These are phyloP conservation scores for Dysmachus trigonus DNA, from an alignment of 2,888 invertebrate species.

Conservation along the genomic window DNA sequence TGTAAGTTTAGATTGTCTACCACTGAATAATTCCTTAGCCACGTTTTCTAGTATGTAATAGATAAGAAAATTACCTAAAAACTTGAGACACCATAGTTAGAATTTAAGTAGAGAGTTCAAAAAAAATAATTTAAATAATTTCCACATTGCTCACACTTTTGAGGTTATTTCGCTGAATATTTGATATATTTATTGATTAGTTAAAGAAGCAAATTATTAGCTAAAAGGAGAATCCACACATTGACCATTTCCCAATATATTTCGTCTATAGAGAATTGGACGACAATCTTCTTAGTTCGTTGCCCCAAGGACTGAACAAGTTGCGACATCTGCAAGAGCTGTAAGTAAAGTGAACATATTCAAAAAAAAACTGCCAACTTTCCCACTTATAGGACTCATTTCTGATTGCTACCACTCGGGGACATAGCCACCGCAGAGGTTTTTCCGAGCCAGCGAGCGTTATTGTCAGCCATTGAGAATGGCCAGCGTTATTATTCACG, in stretches of 20 bases:
- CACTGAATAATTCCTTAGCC: no score
- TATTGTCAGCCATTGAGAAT: neutral
- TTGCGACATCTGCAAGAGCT: conserved; percentile 82
- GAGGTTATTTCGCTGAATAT: neutral
- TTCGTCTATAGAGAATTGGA: conserved; percentile 75
- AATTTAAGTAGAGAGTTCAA: neutral
- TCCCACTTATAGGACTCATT: neutral
- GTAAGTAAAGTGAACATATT: conserved; percentile 72
- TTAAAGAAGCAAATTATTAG: neutral
- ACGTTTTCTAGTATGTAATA: no score
- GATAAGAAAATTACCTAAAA: neutral
- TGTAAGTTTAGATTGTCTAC: no score
- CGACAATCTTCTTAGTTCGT: conserved; percentile 76
- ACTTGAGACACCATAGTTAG: neutral
- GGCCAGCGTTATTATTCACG: conserved; percentile 17
- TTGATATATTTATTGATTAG: neutral
- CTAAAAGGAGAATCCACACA: neutral
- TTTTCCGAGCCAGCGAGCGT: neutral
- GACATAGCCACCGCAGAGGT: neutral
- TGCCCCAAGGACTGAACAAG: conserved; percentile 79
- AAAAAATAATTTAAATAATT: neutral
- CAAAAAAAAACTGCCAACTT: neutral
- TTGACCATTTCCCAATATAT: conserved; percentile 16
- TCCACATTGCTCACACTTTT: neutral
- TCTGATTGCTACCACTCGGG: neutral